Conservation (phyloP, 30 jellyfish, hydroid and myxozoan species). For the Aurelia sp. region DNA sequence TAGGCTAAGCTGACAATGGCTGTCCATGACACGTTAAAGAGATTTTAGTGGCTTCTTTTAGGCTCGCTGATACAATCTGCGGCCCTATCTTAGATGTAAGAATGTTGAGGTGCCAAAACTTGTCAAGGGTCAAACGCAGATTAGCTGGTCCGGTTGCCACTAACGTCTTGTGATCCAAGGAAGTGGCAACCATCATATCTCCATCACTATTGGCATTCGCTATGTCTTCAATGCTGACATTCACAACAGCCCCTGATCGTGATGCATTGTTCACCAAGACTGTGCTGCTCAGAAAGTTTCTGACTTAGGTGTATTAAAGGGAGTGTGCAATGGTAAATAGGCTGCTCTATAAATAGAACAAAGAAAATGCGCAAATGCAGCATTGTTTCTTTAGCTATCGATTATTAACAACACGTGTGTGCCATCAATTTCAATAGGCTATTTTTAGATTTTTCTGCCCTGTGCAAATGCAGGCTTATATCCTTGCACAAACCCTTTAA, state of each 20-base stretch:
- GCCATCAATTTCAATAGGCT: no score
- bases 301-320: not conserved
- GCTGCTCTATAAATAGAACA: no score
- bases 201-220: not conserved
- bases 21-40: slow-evolving; percentile 33
- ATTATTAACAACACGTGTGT: no score
- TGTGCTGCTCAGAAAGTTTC: slow-evolving; percentile 1
- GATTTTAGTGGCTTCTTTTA: not conserved
- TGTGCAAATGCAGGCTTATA: no score
- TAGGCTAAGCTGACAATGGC: slow-evolving; percentile 11
- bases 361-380: no score
- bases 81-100: not conserved
- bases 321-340: not conserved
- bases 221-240: slow-evolving; percentile 24
- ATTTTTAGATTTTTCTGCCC: no score
- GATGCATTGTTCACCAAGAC: slow-evolving; percentile 42
- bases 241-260: slow-evolving; percentile 29
- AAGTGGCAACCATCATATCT: not conserved
- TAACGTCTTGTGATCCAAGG: slow-evolving; percentile 39
- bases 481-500: no score
- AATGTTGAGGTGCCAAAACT: not conserved
- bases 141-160: slow-evolving; percentile 51
- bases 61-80: not conserved
- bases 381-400: no score
- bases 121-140: not conserved